These are phyloP conservation scores for Eufriesea mexicana DNA, from an alignment of 1,140 invertebrate genomes.

Conservation along the genomic window DNA sequence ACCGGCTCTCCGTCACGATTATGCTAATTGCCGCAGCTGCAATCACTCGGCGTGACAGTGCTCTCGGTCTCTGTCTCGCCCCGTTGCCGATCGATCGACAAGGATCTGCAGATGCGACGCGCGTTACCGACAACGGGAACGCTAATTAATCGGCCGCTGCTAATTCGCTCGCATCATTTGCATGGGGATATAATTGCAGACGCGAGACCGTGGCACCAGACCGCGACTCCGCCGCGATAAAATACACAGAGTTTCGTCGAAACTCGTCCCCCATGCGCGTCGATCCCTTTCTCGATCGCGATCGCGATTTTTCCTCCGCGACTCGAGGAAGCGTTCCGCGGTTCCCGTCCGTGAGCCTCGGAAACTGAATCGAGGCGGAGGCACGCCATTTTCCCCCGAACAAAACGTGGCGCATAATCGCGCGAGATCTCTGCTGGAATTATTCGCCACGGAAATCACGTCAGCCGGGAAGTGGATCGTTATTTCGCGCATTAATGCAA, in stretches of 20 bases:
- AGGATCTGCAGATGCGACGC: constrained; percentile 46
- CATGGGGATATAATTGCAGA: constrained; percentile 60
- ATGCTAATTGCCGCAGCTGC: constrained; percentile 64
- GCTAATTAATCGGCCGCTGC: constrained; percentile 65
- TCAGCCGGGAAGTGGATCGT: neutral
- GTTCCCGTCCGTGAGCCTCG: neutral
- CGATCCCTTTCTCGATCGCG: neutral
- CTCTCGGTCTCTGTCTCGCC: neutral
- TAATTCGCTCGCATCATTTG: constrained; percentile 65
- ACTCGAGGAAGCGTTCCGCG: neutral
- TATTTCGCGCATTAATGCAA: constrained; percentile 37
- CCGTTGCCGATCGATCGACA: constrained; percentile 51
- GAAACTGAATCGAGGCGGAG: neutral
- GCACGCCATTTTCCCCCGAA: neutral
- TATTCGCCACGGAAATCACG: neutral
- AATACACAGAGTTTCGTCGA: constrained; percentile 30
- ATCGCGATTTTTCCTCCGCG: neutral
- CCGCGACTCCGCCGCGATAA: constrained; percentile 26
- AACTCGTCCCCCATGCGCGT: neutral
- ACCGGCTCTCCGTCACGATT: constrained; percentile 50
- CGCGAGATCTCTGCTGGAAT: neutral
- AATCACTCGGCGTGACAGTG: constrained; percentile 56
- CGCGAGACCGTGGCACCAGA: constrained; percentile 16
- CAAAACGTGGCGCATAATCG: constrained; percentile 8
- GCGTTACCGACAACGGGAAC: constrained; percentile 32